These are phyloP conservation scores for Aricia agestis DNA, from an alignment of 1,140 invertebrate genomes.

Conservation along the genomic window DNA sequence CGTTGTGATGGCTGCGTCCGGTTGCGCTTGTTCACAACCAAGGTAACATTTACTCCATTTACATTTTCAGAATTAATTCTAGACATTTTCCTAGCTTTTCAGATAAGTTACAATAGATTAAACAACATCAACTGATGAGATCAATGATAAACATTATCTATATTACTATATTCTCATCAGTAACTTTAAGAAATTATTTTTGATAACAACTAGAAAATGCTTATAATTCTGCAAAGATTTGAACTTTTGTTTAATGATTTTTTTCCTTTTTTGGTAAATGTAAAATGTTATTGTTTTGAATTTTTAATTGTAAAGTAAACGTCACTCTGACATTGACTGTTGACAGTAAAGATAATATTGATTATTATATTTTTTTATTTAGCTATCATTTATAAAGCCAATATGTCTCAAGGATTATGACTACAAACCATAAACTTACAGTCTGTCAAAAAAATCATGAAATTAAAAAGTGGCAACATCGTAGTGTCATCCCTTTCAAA, in stretches of 20 bases:
- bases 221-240: too few relatives aligned
- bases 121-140: neutral
- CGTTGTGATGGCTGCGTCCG: conserved; percentile 47
- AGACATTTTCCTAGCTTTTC: conserved; percentile 29
- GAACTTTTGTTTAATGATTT: too few relatives aligned
- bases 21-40: conserved; percentile 43
- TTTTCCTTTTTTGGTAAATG: too few relatives aligned
- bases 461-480: too few relatives aligned
- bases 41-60: conserved; percentile 51
- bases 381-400: neutral
- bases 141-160: neutral
- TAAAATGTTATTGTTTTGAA: neutral
- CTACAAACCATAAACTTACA: too few relatives aligned
- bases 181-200: too few relatives aligned
- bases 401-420: too few relatives aligned
- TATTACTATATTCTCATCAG: neutral
- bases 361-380: neutral
- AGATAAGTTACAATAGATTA: neutral
- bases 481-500: too few relatives aligned
- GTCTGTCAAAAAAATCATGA: too few relatives aligned
- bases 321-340: neutral
- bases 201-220: too few relatives aligned
- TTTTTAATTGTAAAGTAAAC: neutral
- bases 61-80: conserved; percentile 52
- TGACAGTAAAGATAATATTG: neutral